phyloP scores from a whole-genome alignment of 2,797 vertebrate genomes.

The Phaenicophaeus curvirostris region DNA sequence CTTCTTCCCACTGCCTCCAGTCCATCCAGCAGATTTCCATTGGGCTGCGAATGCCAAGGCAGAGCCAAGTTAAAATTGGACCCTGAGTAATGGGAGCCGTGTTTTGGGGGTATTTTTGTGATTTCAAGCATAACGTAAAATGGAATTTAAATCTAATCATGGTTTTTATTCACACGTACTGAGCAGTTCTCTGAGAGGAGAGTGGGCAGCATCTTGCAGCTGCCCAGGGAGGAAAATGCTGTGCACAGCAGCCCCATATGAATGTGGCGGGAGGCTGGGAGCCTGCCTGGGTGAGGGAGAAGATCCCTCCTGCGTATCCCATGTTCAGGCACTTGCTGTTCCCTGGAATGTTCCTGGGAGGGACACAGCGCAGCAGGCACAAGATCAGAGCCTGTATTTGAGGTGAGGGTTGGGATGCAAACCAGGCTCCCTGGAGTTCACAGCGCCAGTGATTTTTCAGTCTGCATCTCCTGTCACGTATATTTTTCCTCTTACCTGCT shows the following conservation, averaged over 20 bases:
- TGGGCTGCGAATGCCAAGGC: background rate
- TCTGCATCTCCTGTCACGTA: background rate
- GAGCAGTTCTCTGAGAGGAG: background rate
- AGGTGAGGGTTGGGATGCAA: background rate
- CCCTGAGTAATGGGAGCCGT: rapidly evolving
- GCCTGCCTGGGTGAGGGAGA: background rate
- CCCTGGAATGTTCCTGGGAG: rapidly evolving
- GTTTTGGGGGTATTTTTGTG: background rate
- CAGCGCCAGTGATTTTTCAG: rapidly evolving
- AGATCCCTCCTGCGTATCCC: rapidly evolving
- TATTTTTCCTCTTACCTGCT: constrained; percentile 70
- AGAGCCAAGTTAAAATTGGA: background rate
- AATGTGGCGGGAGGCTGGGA: rapidly evolving
- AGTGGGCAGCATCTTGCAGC: rapidly evolving
- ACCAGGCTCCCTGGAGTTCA: background rate
- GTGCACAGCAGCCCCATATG: rapidly evolving
- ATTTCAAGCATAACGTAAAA: background rate
- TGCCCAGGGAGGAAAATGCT: rapidly evolving
- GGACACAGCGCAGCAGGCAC: background rate
- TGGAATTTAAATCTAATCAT: background rate
- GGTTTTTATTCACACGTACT: background rate
- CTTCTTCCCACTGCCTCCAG: rapidly evolving
- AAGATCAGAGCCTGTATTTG: rapidly evolving
- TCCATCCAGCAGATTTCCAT: background rate
- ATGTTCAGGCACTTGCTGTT: rapidly evolving